Evolutionary conservation across 2,888 invertebrate genomes (phyloP).

Genomic region (Himalopsyche tibetana): DNA sequence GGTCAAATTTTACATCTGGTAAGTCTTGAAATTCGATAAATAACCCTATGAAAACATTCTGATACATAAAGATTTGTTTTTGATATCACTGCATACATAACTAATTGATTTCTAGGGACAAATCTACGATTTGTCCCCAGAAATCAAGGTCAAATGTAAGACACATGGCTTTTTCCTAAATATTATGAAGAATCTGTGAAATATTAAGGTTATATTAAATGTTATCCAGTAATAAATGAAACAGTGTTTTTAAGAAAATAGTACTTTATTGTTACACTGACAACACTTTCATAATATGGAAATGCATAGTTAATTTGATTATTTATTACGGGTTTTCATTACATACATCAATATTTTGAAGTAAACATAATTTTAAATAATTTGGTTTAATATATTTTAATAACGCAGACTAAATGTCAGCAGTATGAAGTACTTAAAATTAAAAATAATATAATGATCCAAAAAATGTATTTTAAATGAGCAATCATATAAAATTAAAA

Average conservation of each 20-base stretch:
- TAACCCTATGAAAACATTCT: no score
- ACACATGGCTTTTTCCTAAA: no score
- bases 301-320: slow-evolving; percentile 51
- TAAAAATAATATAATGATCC: background rate
- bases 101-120: no score
- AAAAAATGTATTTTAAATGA: background rate
- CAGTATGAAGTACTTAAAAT: background rate
- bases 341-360: slow-evolving; percentile 34
- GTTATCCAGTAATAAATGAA: no score
- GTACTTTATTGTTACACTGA: slow-evolving; percentile 65
- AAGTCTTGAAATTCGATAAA: no score
- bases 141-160: no score
- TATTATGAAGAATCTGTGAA: no score
- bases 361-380: background rate
- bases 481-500: background rate
- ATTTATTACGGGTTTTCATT: slow-evolving; percentile 36
- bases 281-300: slow-evolving; percentile 64
- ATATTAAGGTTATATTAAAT: no score
- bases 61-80: no score
- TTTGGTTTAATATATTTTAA: background rate
- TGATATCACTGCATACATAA: no score
- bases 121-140: no score
- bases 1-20: no score
- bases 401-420: background rate
- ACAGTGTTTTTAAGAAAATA: slow-evolving; percentile 56